Evolutionary conservation across 2,888 invertebrate genomes (phyloP), one percentile per base, ranked within the genome.

Genomic region (Rhingia rostrata): DNA sequence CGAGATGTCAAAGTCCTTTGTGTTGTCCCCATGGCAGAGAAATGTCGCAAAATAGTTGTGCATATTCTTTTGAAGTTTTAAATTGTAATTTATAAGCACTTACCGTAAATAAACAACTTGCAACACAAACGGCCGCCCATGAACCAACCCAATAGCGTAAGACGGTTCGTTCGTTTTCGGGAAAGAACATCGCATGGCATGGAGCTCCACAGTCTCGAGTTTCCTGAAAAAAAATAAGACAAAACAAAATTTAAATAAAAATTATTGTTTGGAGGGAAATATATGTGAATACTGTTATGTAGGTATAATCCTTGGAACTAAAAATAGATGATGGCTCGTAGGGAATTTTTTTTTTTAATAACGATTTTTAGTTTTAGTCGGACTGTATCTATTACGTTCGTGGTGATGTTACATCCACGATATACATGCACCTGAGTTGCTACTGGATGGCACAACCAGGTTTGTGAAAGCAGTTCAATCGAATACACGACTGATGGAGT

Each of bases 131-230:
- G 54, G 96, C 94, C 4, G 98, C 97, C 97, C 98, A 98, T 61
- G 96, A 95, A 64, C 98, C 97, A 86, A 99, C 96, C 98, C 99
- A 99, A 66, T 96, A 93, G 87, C 96, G 94, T 0, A 98, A 94
- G 90, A 98, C 97, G 60, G 94, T 94, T 77, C 96, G 94, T 89
- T 98, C 96, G 86, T 94, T 94, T 87, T 95, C 94, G 67, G 94
- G 95, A 91, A 98, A 98, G 92, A 98, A 97, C 96, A 98, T 96
- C 88, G 96, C 95, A 90, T 96, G 95, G 90, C 98, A 99, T 0
- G 98, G 98, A 4, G 97, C 96, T 39, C 97, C 97, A 92, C 97
- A 97, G 89, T 97, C 95, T 88, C 93, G 93, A 63, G 90, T 89
- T 88, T 91, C 90, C 91, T 91, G 88, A 47, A 89, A 89, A 60